These are phyloP conservation scores for Melanotaenia trifasciata DNA, from an alignment of 2,797 vertebrate genomes.

Conservation along the genomic window DNA sequence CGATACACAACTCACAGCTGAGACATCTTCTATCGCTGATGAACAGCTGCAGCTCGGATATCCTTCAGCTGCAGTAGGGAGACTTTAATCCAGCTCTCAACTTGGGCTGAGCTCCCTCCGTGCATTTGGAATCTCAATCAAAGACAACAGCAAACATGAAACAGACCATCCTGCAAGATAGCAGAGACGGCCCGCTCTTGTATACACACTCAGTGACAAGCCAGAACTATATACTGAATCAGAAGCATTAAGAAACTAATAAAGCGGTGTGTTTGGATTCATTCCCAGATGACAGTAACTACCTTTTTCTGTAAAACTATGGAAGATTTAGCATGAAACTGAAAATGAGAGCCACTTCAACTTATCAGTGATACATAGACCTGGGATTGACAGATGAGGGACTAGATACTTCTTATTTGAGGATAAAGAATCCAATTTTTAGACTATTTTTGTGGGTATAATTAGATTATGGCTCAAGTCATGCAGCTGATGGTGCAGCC, in stretches of 20 bases:
- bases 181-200: conserved; percentile 18
- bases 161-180: conserved; percentile 43
- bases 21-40: conserved; percentile 62
- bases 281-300: neutral
- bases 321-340: neutral
- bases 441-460: neutral
- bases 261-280: neutral
- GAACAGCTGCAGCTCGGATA: conserved; percentile 59
- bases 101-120: conserved; percentile 45
- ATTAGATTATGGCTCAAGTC: no score
- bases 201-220: conserved; percentile 32
- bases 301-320: neutral
- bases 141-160: conserved; percentile 60
- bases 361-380: neutral
- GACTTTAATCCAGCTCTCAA: conserved; percentile 65
- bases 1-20: conserved; percentile 32
- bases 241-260: neutral
- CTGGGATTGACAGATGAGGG: no score
- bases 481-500: no score
- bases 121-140: conserved; percentile 56
- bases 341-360: neutral
- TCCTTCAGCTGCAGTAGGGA: conserved; percentile 50
- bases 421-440: neutral
- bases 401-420: neutral
- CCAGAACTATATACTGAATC: conserved; percentile 22